phyloP scores from a whole-genome alignment of 2,888 invertebrate genomes.

The Lochmaea crataegi region DNA sequence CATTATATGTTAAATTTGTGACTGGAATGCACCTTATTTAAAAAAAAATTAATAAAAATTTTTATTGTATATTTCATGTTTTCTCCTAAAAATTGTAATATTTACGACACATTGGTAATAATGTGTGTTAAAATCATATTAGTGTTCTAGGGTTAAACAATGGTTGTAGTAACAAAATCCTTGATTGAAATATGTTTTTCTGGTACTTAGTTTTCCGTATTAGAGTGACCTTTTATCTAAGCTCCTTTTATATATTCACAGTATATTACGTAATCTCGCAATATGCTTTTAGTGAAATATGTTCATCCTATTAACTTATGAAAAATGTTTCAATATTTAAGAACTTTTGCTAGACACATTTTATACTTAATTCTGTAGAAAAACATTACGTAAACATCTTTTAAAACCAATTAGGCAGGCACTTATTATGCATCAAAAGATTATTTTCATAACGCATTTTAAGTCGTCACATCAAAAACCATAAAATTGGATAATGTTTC shows the following conservation, averaged over 20 bases:
- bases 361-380: slow-evolving; percentile 17
- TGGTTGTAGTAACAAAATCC: no score
- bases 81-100: no score
- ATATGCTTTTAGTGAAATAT: slow-evolving; percentile 32
- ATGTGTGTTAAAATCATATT: no score
- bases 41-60: no score
- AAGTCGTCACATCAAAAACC: slow-evolving; percentile 10
- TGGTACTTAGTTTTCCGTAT: background rate
- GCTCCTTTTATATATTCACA: slow-evolving; percentile 10
- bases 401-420: background rate
- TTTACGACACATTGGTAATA: no score
- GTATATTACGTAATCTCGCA: slow-evolving; percentile 15
- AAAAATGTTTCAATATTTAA: slow-evolving; percentile 27
- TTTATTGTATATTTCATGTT: no score
- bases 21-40: no score
- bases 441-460: slow-evolving; percentile 11
- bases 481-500: slow-evolving; percentile 13
- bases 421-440: slow-evolving; percentile 12
- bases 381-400: slow-evolving; percentile 4
- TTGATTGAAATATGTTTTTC: background rate
- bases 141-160: no score
- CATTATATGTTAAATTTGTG: no score
- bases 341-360: slow-evolving; percentile 20
- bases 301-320: slow-evolving; percentile 27
- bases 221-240: background rate